Base-by-base conservation (phyloP, 2,888 invertebrate species). In the Steinernema hermaphroditum region DNA sequence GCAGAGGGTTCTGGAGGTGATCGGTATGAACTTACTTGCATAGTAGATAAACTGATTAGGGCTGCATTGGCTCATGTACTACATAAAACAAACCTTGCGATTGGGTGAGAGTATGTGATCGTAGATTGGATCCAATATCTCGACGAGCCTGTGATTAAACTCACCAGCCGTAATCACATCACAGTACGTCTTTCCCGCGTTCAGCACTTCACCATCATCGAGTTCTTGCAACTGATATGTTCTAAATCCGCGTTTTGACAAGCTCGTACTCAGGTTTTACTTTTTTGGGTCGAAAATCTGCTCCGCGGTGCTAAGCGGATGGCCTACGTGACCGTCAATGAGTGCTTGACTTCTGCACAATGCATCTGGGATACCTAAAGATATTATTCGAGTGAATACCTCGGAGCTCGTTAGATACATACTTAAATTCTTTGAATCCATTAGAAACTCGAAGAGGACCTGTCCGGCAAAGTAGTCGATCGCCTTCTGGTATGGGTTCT, bases 71-170 rank as follows among this genome's bases (percentile, higher is more conserved):
- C 37, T 37, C 37, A 37, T 37, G 37, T 37, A n/a, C n/a, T n/a
- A n/a, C n/a, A n/a, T n/a, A 37, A 4, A 37, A 37, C 77, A 68
- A 74, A 88, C 88, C 83, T 82, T 86, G 50, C 87, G 87, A 79
- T 88, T 86, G 12, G 78, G 73, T 8, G 86, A 83, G 19, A 88
- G 74, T 72, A 87, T 87, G 14, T 85, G 79, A 16, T 78, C 82
- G 78, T 87, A 88, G 27, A 89, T 80, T 46, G 86, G 87, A 68
- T 88, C 80, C 37, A 88, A 85, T 46, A 88, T 76, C 34, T 83
- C 82, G n/a, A 87, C 78, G 14, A 89, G 77, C 29, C 82, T 85
- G 68, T 87, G 86, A 71, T 88, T 88, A 70, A 88, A 80, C 57
- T 87, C 85, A 29, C 82, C 82, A 46, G 83, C 77, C 14, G 62